Percentiles rank a stretch among this genome's conserved stretches.
Conservation (phyloP, 2,113 vertebrate species). For the Tichodroma muraria region DNA sequence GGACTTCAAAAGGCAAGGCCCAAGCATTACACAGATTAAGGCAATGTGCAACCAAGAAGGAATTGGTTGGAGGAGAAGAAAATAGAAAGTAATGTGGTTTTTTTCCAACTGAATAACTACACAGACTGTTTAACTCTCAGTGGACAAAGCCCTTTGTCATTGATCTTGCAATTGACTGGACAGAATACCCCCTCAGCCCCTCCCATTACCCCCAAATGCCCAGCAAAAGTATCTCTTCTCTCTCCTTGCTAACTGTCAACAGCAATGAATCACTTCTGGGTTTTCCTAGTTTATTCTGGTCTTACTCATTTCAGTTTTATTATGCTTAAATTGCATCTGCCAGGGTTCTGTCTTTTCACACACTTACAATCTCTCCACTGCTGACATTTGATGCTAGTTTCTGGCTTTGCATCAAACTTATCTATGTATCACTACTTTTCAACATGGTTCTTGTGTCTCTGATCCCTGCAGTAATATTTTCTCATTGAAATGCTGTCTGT, state of each 20-base stretch:
- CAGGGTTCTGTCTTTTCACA: neutral
- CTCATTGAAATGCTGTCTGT: neutral
- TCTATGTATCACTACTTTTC: neutral
- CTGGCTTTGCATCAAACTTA: constrained; percentile 12
- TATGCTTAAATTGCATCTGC: neutral
- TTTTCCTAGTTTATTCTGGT: constrained; percentile 21
- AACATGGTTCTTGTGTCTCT: neutral
- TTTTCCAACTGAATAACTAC: neutral
- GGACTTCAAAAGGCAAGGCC: neutral
- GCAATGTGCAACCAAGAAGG: neutral
- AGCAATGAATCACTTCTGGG: neutral
- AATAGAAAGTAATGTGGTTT: neutral
- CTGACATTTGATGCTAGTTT: constrained; percentile 2
- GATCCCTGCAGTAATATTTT: constrained; percentile 4
- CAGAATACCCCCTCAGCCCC: neutral
- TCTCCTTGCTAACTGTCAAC: neutral
- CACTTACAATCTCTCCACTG: neutral
- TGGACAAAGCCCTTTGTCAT: neutral
- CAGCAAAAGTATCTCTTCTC: neutral
- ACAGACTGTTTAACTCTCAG: neutral
- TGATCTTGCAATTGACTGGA: neutral
- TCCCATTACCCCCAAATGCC: neutral
- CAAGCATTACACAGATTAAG: neutral
- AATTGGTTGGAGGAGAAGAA: neutral
- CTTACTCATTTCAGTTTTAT: constrained; percentile 6